Conservation (phyloP, 2,113 vertebrate species). For the Pristiophorus japonicus region DNA sequence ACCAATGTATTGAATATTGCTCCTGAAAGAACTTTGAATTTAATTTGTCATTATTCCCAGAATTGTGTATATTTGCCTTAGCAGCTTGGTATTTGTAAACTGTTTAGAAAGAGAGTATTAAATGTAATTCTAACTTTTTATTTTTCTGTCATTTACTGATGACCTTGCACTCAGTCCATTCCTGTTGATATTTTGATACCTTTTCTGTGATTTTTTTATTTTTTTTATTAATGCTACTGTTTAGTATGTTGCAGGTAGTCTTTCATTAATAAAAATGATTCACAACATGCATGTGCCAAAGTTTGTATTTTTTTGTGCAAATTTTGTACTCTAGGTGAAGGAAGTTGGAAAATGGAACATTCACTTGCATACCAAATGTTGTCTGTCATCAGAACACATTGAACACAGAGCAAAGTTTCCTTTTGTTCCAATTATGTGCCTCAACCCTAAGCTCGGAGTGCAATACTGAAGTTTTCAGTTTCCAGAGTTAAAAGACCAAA, state of each 20-base stretch:
- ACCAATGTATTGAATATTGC: neutral
- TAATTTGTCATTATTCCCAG: neutral
- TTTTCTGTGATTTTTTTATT: neutral
- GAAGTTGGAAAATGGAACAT: neutral
- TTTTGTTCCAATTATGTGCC: neutral
- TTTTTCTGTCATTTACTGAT: neutral
- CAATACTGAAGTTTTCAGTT: neutral
- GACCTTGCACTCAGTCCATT: neutral
- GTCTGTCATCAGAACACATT: too few relatives aligned
- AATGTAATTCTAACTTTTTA: neutral
- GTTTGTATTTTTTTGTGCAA: constrained; percentile 1
- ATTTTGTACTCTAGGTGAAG: neutral
- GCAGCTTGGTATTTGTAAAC: neutral
- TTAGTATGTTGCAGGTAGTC: neutral
- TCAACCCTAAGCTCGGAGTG: neutral
- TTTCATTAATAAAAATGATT: constrained; percentile 13
- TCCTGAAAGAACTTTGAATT: neutral
- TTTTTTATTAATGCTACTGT: neutral
- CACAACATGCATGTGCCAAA: neutral
- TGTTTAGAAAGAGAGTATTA: neutral
- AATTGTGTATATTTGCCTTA: neutral
- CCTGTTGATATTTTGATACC: constrained; percentile 10
- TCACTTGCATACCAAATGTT: neutral
- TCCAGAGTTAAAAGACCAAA: neutral
- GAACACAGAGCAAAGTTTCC: neutral